These are phyloP conservation scores for Pocillopora grandis DNA, from an alignment of 92 coral and sea anemone species.

Conservation along the genomic window DNA sequence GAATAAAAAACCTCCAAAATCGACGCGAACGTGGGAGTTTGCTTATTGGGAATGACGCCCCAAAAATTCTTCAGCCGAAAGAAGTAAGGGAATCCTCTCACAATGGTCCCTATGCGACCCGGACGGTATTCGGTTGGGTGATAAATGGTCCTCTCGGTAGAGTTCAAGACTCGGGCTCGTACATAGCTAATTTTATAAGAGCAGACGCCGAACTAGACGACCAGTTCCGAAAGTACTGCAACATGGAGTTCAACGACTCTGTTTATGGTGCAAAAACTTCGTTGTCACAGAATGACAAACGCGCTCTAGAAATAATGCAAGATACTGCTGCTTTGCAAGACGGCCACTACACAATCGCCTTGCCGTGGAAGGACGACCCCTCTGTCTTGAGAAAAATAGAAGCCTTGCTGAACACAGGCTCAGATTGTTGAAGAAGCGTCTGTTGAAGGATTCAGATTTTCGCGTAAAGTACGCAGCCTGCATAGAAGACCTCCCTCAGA, in stretches of 20 bases:
- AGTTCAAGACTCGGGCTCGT: background rate
- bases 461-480: conserved; percentile 34
- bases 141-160: conserved; percentile 39
- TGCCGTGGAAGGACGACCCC: conserved; percentile 57
- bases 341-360: conserved; percentile 60
- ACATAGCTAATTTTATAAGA: conserved; percentile 37
- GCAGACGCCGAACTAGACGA: too few species aligned
- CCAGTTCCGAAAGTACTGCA: too few species aligned
- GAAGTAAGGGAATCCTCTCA: conserved; percentile 30
- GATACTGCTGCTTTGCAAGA: conserved; percentile 39
- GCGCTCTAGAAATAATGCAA: conserved; percentile 55
- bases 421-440: background rate
- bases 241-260: conserved; percentile 1
- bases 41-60: too few species aligned
- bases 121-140: conserved; percentile 16
- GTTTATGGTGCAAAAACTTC: conserved; percentile 11
- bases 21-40: too few species aligned
- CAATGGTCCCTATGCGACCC: conserved; percentile 13
- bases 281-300: conserved; percentile 48
- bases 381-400: conserved; percentile 43
- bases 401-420: conserved; percentile 41
- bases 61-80: too few species aligned
- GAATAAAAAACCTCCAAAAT: too few species aligned
- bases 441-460: background rate
- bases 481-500: background rate